These are phyloP conservation scores for Zeugodacus cucurbitae DNA, from an alignment of 1,140 invertebrate genomes.

Conservation along the genomic window DNA sequence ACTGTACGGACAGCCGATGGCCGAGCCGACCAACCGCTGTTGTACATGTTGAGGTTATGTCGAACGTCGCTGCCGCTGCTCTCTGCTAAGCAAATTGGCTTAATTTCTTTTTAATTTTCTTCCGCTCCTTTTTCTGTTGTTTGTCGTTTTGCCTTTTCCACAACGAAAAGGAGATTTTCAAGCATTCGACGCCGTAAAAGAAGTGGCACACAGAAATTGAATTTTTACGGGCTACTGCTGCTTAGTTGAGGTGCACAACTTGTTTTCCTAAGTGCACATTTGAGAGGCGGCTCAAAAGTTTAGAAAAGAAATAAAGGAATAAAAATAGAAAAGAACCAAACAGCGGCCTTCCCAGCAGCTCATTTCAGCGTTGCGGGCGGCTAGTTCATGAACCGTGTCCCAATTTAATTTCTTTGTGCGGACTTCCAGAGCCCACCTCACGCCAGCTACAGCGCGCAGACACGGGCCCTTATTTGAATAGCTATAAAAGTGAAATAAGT, in stretches of 20 bases:
- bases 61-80: background rate
- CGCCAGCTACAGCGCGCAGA: background rate
- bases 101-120: slow-evolving; percentile 47
- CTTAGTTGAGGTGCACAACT: background rate
- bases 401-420: slow-evolving; percentile 23
- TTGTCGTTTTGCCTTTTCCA: background rate
- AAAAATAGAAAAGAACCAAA: background rate
- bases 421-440: background rate
- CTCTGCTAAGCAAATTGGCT: slow-evolving; percentile 43
- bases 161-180: slow-evolving; percentile 6
- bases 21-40: background rate
- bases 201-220: slow-evolving; percentile 38
- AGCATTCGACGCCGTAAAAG: background rate
- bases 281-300: slow-evolving; percentile 14
- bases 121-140: slow-evolving; percentile 26
- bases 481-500: slow-evolving; percentile 21
- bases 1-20: background rate
- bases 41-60: slow-evolving; percentile 7
- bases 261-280: background rate
- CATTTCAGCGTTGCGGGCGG: background rate
- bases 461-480: background rate
- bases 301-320: background rate
- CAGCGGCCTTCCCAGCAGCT: background rate
- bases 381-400: slow-evolving; percentile 6
- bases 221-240: background rate